Evolutionary conservation across 2,888 invertebrate species (phyloP), one percentile per base, ranked within the genome.

Genomic region (Mimachlamys varia): DNA sequence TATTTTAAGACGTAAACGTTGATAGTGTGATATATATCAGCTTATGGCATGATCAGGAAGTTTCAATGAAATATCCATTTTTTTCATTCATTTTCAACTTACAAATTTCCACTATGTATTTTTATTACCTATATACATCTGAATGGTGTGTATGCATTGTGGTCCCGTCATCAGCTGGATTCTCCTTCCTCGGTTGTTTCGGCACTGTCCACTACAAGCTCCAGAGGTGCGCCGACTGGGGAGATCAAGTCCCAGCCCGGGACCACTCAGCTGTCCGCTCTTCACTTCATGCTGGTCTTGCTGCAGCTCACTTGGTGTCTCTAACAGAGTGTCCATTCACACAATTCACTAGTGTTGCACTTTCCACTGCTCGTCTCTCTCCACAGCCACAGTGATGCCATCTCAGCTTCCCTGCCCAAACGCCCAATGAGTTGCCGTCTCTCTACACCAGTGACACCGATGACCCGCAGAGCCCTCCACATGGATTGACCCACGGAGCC

Each of bases 141-240:
- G 76, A 58, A 44, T 50, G 87, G 53, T 90, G 22, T 44, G 27
- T 44, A 87, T 88, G 50, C 89, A 53, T 27, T 15, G 27, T 91
- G 88, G 89, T 89, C 55, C 91, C 89, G 55, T 89, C 89, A 88
- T 91, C 89, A 90, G 89, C 55, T 92, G 88, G 89, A 53, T 90
- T 89, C 89, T 88, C 90, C 88, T 90, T 92, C 90, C 12, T 89
- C 38, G 89, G 90, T 53, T 89, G 89, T 90, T 90, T 91, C 62
- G 50, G 89, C 89, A 58, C 88, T 91, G 89, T 88, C 91, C 89
- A 92, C 89, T 89, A 90, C 91, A 90, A 90, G 90, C 91, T 90
- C 89, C 50, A 90, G 89, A 90, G 89, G 88, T n/a, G n/a, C n/a
- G n/a, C n/a, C n/a, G n/a, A n/a, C n/a, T 92, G 90, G 89, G 38